phyloP scores from a whole-genome alignment of 2,888 invertebrate species.

The Oegoconia quadripuncta region DNA sequence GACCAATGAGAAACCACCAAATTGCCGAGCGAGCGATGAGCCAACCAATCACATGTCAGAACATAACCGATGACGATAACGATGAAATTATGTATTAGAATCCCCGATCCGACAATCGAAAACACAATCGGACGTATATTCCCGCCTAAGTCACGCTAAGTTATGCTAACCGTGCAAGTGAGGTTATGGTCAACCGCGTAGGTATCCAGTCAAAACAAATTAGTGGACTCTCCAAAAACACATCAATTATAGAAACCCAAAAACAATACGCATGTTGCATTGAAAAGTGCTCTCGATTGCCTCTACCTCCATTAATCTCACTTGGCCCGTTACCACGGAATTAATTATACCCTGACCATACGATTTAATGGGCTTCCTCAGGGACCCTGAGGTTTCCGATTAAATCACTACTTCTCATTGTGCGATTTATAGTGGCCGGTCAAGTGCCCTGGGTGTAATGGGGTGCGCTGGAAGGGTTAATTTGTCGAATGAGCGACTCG shows the following conservation, averaged over 20 bases:
- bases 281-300: conserved; percentile 65
- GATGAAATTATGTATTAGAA: too few relatives aligned
- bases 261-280: conserved; percentile 61
- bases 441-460: conserved; percentile 28
- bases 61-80: too few relatives aligned
- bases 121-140: too few relatives aligned
- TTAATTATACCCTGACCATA: conserved; percentile 79
- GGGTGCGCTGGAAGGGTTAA: neutral
- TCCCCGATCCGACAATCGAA: too few relatives aligned
- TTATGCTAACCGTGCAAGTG: too few relatives aligned
- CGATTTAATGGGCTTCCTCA: conserved; percentile 77
- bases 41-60: too few relatives aligned
- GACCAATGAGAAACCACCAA: too few relatives aligned
- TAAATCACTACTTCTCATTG: conserved; percentile 78
- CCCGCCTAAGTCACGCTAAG: too few relatives aligned
- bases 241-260: conserved; percentile 36
- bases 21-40: too few relatives aligned
- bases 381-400: conserved; percentile 74
- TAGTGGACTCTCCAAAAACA: neutral
- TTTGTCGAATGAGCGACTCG: neutral
- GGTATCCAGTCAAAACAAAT: too few relatives aligned
- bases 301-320: conserved; percentile 70
- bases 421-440: conserved; percentile 73
- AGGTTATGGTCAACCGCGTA: neutral
- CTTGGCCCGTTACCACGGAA: conserved; percentile 71